These are phyloP conservation scores for Lordiphosa stackelbergi DNA, from an alignment of 1,140 invertebrate species.

Conservation along the genomic window DNA sequence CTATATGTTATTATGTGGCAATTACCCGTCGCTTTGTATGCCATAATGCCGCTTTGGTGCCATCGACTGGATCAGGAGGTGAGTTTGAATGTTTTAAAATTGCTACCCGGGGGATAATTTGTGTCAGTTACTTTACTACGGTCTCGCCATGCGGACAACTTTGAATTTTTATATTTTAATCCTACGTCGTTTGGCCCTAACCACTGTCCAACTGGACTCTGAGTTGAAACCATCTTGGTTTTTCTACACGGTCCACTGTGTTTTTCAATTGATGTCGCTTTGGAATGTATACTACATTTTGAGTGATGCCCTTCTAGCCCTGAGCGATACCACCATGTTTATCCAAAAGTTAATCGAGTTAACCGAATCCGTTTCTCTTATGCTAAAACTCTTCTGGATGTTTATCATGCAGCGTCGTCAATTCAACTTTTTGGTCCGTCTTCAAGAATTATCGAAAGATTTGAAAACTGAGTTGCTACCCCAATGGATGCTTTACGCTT, in stretches of 20 bases:
- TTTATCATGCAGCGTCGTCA: neutral
- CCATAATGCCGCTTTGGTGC: neutral
- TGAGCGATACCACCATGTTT: conserved; percentile 1
- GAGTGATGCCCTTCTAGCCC: neutral
- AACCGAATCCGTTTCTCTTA: neutral
- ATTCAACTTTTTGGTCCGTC: neutral
- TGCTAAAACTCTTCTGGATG: conserved; percentile 4
- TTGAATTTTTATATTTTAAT: neutral
- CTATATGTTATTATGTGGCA: neutral
- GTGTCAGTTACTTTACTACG: neutral
- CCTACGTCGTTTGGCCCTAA: neutral
- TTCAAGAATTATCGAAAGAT: neutral
- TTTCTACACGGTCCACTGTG: neutral
- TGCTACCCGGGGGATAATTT: neutral
- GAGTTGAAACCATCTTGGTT: neutral
- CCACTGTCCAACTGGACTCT: neutral
- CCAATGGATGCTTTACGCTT: neutral
- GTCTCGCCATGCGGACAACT: neutral
- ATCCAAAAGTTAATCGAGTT: conserved; percentile 10
- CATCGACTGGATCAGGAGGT: conserved; percentile 6
- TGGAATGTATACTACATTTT: conserved; percentile 7
- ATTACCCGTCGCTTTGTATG: neutral
- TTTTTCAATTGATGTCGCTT: neutral
- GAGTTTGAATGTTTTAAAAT: neutral
- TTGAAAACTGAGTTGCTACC: neutral